Conservation (phyloP, 2,113 vertebrate genomes). For the Gobius niger region DNA sequence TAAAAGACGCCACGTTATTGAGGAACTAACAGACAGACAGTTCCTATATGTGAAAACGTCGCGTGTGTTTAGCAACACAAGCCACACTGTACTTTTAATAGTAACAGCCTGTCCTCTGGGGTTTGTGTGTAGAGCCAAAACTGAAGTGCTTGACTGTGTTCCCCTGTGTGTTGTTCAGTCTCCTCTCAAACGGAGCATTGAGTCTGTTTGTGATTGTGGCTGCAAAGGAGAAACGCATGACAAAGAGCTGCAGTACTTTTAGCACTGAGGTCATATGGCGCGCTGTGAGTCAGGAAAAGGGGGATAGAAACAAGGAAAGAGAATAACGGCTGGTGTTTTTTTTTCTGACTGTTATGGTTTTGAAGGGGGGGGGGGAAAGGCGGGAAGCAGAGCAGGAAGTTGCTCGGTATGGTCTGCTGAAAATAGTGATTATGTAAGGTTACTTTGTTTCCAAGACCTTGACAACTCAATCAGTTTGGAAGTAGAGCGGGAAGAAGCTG, state of each 20-base stretch:
- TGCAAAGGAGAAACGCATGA: conserved; percentile 13
- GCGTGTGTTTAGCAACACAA: background rate
- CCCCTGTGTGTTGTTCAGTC: conserved; percentile 30
- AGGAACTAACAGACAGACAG: background rate
- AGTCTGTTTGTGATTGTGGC: conserved; percentile 10
- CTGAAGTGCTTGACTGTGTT: conserved; percentile 1
- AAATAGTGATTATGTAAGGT: conserved; percentile 9
- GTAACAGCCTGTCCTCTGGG: conserved; percentile 13
- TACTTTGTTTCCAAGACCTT: conserved; percentile 7
- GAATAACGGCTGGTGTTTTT: conserved; percentile 31
- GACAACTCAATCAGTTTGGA: conserved; percentile 1
- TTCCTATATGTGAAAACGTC: conserved; percentile 8
- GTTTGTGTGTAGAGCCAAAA: conserved; percentile 17
- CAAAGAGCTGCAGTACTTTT: conserved; percentile 33
- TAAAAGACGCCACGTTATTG: background rate
- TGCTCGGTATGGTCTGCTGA: conserved; percentile 13
- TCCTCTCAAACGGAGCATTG: conserved; percentile 8
- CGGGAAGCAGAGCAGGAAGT: conserved; percentile 19
- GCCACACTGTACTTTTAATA: conserved; percentile 17
- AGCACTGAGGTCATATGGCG: conserved; percentile 37
- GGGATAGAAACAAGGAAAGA: conserved; percentile 2
- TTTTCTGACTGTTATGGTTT: conserved; percentile 23
- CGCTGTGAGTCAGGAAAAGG: conserved; percentile 15
- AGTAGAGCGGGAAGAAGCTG: background rate
- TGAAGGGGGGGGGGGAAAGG: conserved; percentile 4